A percentile compares a stretch with the other conserved stretches of the same genome.
phyloP scores from a whole-genome alignment of 2,888 invertebrate species.

The Kryphioiulus occultus region DNA sequence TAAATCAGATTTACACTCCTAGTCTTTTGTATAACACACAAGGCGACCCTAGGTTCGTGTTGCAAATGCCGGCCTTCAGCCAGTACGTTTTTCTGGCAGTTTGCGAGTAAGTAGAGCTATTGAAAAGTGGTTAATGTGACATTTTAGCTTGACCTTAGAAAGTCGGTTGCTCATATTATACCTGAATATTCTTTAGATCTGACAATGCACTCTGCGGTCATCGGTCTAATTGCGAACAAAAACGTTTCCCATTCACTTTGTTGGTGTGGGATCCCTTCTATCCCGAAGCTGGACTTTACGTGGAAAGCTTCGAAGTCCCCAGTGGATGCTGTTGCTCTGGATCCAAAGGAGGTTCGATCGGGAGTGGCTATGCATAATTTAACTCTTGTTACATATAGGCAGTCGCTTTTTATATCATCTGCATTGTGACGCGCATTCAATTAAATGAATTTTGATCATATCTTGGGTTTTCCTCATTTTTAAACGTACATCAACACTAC shows the following conservation, averaged over 20 bases:
- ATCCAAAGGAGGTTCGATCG: background rate
- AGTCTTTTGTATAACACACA: slow-evolving; percentile 44
- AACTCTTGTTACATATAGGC: background rate
- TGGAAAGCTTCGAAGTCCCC: slow-evolving; percentile 47
- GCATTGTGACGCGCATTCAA: background rate
- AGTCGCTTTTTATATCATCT: background rate
- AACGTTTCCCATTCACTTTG: slow-evolving; percentile 33
- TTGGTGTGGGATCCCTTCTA: slow-evolving; percentile 50
- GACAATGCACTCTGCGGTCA: slow-evolving; percentile 29
- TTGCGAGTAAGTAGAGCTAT: slow-evolving; percentile 46
- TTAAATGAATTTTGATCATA: background rate
- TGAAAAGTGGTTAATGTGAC: background rate
- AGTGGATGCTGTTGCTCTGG: slow-evolving; percentile 48
- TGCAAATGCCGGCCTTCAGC: slow-evolving; percentile 42
- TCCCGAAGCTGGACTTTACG: slow-evolving; percentile 47
- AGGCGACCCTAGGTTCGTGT: slow-evolving; percentile 33
- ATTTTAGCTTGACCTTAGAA: background rate
- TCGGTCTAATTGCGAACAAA: slow-evolving; percentile 9
- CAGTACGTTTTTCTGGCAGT: slow-evolving; percentile 42
- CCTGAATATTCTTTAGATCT: background rate
- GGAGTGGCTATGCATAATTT: background rate
- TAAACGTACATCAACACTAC: background rate
- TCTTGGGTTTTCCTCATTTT: background rate
- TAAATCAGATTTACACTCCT: slow-evolving; percentile 45
- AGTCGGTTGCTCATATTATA: no score